Evolutionary conservation across 2,113 vertebrate genomes (phyloP), one percentile per base, ranked within the genome.

Genomic region (Chelonoidis abingdonii): DNA sequence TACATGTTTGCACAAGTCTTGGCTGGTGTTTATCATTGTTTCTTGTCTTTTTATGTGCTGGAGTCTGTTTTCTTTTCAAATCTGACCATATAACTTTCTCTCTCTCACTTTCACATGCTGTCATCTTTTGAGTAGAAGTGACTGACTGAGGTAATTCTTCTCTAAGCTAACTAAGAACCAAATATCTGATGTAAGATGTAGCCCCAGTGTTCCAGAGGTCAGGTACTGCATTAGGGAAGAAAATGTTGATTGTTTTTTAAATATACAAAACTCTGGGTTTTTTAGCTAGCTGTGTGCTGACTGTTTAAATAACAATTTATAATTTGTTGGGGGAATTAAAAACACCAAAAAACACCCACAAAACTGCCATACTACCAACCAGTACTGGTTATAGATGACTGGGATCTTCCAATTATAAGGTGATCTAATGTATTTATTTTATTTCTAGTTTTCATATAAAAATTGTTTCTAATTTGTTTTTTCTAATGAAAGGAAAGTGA

Each of bases 61-160:
- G 90, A 29, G 38, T 54, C 62, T 49, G 17, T 90, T 96, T 95
- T 65, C 82, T 87, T 94, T 91, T 89, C 83, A 84, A 21, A 76
- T 90, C 88, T 80, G 82, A 87, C 44, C 72, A 31, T 96, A 17
- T 97, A 79, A 97, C 92, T 95, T 83, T 97, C 94, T 97, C 93
- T 97, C 91, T 98, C 89, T 92, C 50, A 1, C 78, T 96, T 96
- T 96, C 94, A 89, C 97, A 97, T 96, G 98, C 97, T 98, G 93
- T 96, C 97, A 92, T 87, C 82, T 95, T 84, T 62, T 95, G 93
- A 97, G 94, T 97, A 95, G 97, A 94, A 91, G 96, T 97, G 96
- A 97, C 82, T 90, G 93, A 50, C 83, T 83, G 96, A 97, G 98
- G 97, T 98, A 97, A 98, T 91, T 89, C 87, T 97, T 96, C 95